Conservation (phyloP, 2,888 invertebrate species). For the Imbricaverruca yamaguchii region DNA sequence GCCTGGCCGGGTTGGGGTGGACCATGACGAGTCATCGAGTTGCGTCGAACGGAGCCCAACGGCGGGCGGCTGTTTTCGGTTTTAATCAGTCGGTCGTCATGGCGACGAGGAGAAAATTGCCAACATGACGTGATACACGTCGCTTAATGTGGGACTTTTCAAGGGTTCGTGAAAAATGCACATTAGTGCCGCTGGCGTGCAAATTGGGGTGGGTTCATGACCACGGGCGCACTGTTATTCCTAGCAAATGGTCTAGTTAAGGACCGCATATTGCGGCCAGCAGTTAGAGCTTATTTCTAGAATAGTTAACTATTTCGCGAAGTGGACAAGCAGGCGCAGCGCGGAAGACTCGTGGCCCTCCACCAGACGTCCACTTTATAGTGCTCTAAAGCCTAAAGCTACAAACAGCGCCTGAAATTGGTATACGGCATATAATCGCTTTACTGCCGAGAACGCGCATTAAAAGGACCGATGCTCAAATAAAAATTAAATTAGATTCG, state of each 20-base stretch:
- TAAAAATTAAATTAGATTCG: constrained; percentile 17
- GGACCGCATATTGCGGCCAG: neutral
- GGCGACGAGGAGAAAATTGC: neutral
- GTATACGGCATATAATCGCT: constrained; percentile 16
- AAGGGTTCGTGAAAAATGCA: neutral
- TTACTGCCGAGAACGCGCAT: neutral
- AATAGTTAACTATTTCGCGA: neutral
- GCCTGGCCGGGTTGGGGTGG: too few relatives aligned
- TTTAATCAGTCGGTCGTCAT: neutral
- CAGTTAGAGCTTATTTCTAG: neutral
- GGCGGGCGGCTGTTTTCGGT: too few relatives aligned
- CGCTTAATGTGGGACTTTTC: neutral
- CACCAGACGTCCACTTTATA: neutral
- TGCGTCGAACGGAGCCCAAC: too few relatives aligned
- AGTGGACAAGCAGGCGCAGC: neutral
- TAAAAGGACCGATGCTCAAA: constrained; percentile 10
- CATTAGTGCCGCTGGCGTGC: neutral
- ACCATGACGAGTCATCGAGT: too few relatives aligned
- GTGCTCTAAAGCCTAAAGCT: neutral
- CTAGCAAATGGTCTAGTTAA: neutral
- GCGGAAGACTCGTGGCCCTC: neutral
- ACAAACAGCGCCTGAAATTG: neutral
- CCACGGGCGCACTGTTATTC: neutral
- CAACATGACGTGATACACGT: neutral
- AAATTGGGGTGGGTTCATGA: neutral